Evolutionary conservation across 2,113 vertebrate species (phyloP).

Genomic region (Pteruthius melanotis): DNA sequence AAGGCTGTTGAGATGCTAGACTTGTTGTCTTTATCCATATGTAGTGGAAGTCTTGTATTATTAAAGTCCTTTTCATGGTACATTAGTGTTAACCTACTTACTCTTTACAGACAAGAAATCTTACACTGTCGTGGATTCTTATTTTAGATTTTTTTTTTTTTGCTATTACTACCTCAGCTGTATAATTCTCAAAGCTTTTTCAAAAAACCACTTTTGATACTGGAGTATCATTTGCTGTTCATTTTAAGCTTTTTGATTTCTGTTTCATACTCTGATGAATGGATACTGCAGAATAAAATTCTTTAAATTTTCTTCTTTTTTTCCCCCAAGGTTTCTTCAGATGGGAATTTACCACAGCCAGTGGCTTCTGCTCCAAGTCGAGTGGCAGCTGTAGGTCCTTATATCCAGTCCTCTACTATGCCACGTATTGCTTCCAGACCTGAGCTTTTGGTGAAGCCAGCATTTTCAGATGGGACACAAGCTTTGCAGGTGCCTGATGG

Average conservation of each 20-base stretch:
- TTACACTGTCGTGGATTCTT: rapidly evolving
- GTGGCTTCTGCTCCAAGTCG: constrained; percentile 79
- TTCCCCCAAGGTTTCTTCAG: constrained; percentile 74
- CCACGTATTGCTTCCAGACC: constrained; percentile 85
- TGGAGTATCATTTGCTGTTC: not conserved
- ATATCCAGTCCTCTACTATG: constrained; percentile 95
- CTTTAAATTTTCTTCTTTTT: not conserved
- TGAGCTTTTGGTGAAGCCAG: constrained; percentile 87
- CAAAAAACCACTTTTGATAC: not conserved
- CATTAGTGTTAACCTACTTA: not conserved
- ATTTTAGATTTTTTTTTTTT: not conserved
- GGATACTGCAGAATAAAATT: not conserved
- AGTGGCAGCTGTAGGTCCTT: constrained; percentile 95
- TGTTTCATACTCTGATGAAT: not conserved
- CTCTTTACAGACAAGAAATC: not conserved
- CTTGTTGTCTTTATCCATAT: not conserved
- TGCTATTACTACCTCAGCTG: not conserved
- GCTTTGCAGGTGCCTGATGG: constrained; percentile 78
- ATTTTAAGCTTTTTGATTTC: not conserved
- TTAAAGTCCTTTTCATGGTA: constrained; percentile 20
- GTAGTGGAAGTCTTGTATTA: not conserved
- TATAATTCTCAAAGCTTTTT: not conserved
- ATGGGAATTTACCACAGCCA: constrained; percentile 77
- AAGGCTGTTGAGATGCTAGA: not conserved
- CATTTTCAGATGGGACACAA: constrained; percentile 80